A percentile compares a stretch with the other conserved stretches of the same genome.
phyloP scores from a whole-genome alignment of 2,113 vertebrate genomes.

The Glareola pratincola region DNA sequence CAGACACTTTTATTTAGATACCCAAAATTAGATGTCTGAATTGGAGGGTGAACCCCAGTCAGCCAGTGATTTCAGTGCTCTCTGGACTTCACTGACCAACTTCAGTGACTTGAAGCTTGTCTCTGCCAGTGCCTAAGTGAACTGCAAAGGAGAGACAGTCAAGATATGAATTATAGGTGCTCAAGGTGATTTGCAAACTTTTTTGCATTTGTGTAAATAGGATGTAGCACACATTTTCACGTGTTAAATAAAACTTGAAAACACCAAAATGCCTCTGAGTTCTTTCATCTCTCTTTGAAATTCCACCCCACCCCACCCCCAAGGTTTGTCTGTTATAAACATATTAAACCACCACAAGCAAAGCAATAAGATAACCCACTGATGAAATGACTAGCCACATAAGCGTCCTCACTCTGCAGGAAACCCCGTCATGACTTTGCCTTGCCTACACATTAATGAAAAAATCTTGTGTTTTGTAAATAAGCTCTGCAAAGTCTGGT shows the following conservation, averaged over 20 bases:
- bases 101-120: background rate
- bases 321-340: background rate
- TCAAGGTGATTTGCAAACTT: background rate
- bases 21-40: background rate
- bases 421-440: conserved; percentile 29
- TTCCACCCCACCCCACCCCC: background rate
- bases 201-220: background rate
- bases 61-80: background rate
- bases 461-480: conserved; percentile 75
- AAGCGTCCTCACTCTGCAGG: conserved; percentile 21
- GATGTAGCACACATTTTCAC: background rate
- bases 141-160: background rate
- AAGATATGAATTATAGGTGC: background rate
- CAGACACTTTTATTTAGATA: background rate
- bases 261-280: background rate
- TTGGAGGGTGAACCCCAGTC: background rate
- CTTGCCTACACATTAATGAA: conserved; percentile 50
- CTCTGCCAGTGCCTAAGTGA: background rate
- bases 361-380: conserved; percentile 16
- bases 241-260: conserved; percentile 8
- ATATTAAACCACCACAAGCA: background rate
- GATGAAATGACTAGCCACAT: conserved; percentile 20
- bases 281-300: background rate
- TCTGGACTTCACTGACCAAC: background rate
- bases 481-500: conserved; percentile 72